Percentiles rank a stretch among this genome's conserved stretches.
Evolutionary conservation across 2,888 invertebrate genomes (phyloP).

Genomic region (Acleris emargana): DNA sequence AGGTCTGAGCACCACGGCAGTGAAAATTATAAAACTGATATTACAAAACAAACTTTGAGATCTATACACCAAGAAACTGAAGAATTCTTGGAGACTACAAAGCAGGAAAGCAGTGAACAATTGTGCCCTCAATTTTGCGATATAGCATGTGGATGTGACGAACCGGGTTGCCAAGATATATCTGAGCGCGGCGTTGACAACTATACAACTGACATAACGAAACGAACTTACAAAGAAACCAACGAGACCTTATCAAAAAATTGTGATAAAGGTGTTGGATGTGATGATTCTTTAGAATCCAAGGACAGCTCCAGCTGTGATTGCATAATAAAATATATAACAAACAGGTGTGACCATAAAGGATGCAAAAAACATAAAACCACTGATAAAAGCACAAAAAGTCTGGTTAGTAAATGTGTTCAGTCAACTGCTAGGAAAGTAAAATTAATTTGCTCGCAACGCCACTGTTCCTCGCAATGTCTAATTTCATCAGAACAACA

Average conservation of each 20-base stretch:
- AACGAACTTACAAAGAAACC: not conserved
- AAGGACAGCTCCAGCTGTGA: conserved; percentile 11
- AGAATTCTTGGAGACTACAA: too few species aligned
- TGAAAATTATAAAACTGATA: too few species aligned
- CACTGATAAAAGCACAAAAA: conserved; percentile 38
- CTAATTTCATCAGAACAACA: conserved; percentile 63
- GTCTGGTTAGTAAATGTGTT: conserved; percentile 56
- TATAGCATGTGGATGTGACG: conserved; percentile 5
- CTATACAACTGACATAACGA: not conserved
- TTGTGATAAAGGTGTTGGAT: conserved; percentile 10
- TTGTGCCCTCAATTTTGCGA: too few species aligned
- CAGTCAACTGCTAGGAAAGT: conserved; percentile 54
- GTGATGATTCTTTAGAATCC: conserved; percentile 11
- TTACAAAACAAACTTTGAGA: too few species aligned
- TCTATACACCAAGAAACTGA: too few species aligned
- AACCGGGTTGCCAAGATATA: not conserved
- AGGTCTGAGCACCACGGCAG: too few species aligned
- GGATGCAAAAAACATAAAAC: conserved; percentile 8
- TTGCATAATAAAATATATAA: not conserved
- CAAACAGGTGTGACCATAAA: conserved; percentile 9
- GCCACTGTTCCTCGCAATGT: conserved; percentile 60
- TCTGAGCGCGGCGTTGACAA: not conserved
- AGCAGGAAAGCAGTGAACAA: too few species aligned
- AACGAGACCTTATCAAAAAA: not conserved
- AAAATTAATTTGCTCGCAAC: conserved; percentile 45